phyloP scores from a whole-genome alignment of 2,888 invertebrate genomes.

The Physocephala rufipes region DNA sequence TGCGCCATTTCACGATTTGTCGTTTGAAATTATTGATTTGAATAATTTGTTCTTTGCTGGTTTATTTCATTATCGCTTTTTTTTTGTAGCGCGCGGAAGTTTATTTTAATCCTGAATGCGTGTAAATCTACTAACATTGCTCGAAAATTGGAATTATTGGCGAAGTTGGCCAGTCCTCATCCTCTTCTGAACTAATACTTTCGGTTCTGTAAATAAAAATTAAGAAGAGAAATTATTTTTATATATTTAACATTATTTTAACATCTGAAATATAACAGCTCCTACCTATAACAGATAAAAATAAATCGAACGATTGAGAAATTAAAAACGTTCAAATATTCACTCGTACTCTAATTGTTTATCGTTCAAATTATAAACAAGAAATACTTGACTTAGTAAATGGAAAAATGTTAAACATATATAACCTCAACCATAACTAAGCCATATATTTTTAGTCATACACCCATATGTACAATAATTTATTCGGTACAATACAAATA shows the following conservation, averaged over 20 bases:
- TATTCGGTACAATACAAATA: too few species aligned
- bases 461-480: too few species aligned
- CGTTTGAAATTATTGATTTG: too few species aligned
- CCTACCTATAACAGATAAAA: conserved; percentile 27
- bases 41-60: conserved; percentile 36
- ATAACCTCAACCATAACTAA: too few species aligned
- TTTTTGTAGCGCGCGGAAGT: conserved; percentile 33
- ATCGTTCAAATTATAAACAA: too few species aligned
- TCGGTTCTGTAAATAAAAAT: conserved; percentile 68
- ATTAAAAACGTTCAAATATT: background rate
- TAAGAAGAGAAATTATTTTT: background rate
- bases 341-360: too few species aligned
- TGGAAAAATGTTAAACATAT: too few species aligned
- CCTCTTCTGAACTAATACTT: conserved; percentile 70
- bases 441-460: too few species aligned
- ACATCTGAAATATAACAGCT: conserved; percentile 4
- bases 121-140: conserved; percentile 61
- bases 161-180: conserved; percentile 73
- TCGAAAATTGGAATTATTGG: conserved; percentile 71
- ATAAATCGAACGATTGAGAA: too few species aligned
- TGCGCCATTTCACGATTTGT: background rate
- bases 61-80: conserved; percentile 15
- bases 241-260: background rate
- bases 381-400: too few species aligned
- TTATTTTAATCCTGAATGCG: conserved; percentile 40